phyloP scores from a whole-genome alignment of 2,797 vertebrate species.

The Lerista edwardsae region DNA sequence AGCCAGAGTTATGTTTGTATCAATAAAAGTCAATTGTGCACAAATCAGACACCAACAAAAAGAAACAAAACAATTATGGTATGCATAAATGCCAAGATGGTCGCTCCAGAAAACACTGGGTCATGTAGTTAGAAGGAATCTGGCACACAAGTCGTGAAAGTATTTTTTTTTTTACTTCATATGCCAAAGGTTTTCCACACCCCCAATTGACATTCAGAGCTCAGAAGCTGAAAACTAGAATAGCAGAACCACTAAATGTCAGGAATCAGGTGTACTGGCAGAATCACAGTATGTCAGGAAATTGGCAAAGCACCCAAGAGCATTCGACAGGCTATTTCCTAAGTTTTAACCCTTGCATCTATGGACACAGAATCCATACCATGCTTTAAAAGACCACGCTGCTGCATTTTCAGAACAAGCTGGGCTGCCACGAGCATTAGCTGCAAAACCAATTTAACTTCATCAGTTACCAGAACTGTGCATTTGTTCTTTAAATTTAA shows the following conservation, averaged over 20 bases:
- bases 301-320: slow-evolving; percentile 8
- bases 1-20: background rate
- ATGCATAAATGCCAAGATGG: background rate
- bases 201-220: slow-evolving; percentile 29
- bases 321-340: slow-evolving; percentile 7
- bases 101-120: background rate
- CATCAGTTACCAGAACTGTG: background rate
- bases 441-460: slow-evolving; percentile 10
- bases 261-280: slow-evolving; percentile 30
- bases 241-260: slow-evolving; percentile 45
- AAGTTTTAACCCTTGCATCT: slow-evolving; percentile 30
- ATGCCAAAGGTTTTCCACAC: slow-evolving; percentile 14
- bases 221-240: slow-evolving; percentile 54
- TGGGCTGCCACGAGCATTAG: background rate
- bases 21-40: background rate
- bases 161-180: slow-evolving; percentile 9
- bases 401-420: background rate
- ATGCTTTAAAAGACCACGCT: slow-evolving; percentile 21
- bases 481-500: background rate
- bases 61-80: background rate
- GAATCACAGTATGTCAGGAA: slow-evolving; percentile 34
- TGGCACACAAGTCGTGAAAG: background rate
- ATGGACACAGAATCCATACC: background rate
- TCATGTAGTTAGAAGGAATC: background rate
- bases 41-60: background rate